Evolutionary conservation across 1,140 invertebrate genomes (phyloP).

Genomic region (Anadara kagoshimensis): DNA sequence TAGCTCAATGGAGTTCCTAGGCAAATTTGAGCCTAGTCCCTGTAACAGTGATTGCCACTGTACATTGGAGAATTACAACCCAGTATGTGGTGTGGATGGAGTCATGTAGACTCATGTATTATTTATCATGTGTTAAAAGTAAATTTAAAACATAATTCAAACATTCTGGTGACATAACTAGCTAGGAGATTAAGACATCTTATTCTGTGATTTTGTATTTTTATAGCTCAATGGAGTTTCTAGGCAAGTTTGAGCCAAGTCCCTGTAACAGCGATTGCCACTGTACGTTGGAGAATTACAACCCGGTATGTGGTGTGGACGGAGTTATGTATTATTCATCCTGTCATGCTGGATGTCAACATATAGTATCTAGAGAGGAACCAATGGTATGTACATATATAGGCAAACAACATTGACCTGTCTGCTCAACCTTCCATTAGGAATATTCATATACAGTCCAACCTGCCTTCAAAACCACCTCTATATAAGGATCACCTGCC

Average conservation of each 20-base stretch:
- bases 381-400: too few relatives aligned
- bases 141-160: too few relatives aligned
- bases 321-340: conserved; percentile 92
- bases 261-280: conserved; percentile 91
- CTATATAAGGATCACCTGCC: too few relatives aligned
- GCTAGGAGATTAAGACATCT: too few relatives aligned
- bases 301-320: conserved; percentile 94
- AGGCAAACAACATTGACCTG: too few relatives aligned
- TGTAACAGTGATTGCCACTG: conserved; percentile 95
- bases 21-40: conserved; percentile 27
- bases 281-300: conserved; percentile 87
- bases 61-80: conserved; percentile 87
- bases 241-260: conserved; percentile 35
- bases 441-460: too few relatives aligned
- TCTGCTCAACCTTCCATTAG: too few relatives aligned
- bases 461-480: too few relatives aligned
- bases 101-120: conserved; percentile 94
- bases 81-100: conserved; percentile 94
- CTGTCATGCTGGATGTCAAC: conserved; percentile 90
- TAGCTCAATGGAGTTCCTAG: conserved; percentile 19
- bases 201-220: too few relatives aligned
- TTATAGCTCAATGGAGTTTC: conserved; percentile 12
- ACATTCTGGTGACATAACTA: too few relatives aligned
- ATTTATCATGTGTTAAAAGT: conserved; percentile 91
- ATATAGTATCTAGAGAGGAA: neutral